Evolutionary conservation across 2,113 vertebrate species (phyloP).

Genomic region (Aspiorhynchus laticeps): DNA sequence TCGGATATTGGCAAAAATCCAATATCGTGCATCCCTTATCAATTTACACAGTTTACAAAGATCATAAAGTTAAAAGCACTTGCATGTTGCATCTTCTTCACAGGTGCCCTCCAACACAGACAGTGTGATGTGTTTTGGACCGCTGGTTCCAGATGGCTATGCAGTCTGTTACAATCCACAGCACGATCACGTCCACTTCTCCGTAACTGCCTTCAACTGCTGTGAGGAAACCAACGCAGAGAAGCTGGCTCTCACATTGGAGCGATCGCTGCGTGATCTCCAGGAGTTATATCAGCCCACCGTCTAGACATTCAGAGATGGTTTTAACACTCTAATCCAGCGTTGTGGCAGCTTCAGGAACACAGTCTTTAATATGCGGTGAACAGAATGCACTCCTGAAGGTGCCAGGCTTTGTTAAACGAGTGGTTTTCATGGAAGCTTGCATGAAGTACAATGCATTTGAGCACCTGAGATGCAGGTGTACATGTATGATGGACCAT

Average conservation of each 20-base stretch:
- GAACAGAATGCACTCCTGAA: not conserved
- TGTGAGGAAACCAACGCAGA: slow-evolving; percentile 82
- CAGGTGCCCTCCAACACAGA: slow-evolving; percentile 81
- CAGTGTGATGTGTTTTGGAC: slow-evolving; percentile 85
- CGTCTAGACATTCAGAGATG: slow-evolving; percentile 24
- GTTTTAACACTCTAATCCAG: slow-evolving; percentile 13
- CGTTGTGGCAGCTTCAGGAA: not conserved
- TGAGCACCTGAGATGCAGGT: not conserved
- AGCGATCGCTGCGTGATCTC: slow-evolving; percentile 73
- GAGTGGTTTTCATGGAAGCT: not conserved
- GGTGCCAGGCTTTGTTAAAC: not conserved
- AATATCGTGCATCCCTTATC: too few relatives aligned
- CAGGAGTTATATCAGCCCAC: slow-evolving; percentile 74
- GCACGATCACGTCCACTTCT: slow-evolving; percentile 79
- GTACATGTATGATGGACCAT: not conserved
- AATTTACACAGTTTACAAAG: too few relatives aligned
- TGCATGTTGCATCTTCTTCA: not conserved
- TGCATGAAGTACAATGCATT: not conserved
- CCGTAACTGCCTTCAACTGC: slow-evolving; percentile 83
- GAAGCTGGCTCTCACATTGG: slow-evolving; percentile 71
- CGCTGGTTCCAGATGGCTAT: slow-evolving; percentile 83
- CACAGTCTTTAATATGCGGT: not conserved
- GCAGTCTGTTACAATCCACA: slow-evolving; percentile 85
- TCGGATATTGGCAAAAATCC: too few relatives aligned
- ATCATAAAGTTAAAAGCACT: not conserved